Percentiles rank a stretch among this genome's conserved stretches.
Evolutionary conservation across 2,113 vertebrate species (phyloP).

Genomic region (Callopanchax toddi): DNA sequence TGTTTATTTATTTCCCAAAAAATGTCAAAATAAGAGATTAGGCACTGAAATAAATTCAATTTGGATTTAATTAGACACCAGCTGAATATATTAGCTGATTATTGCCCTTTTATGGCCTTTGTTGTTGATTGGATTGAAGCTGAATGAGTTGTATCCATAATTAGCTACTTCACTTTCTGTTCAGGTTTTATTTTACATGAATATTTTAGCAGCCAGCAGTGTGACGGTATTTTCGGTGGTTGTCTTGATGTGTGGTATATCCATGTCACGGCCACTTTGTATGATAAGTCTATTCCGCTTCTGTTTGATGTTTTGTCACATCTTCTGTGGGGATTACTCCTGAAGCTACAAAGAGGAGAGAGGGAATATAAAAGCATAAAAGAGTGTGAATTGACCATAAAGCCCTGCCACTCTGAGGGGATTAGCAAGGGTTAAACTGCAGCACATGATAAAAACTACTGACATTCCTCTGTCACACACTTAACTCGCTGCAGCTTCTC

Average conservation of each 20-base stretch:
- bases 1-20: too few relatives aligned
- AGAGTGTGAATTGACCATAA: constrained; percentile 66
- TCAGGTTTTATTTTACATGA: too few relatives aligned
- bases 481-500: not conserved
- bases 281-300: constrained; percentile 36
- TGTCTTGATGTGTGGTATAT: not conserved
- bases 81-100: too few relatives aligned
- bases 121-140: too few relatives aligned
- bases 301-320: constrained; percentile 37
- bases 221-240: not conserved
- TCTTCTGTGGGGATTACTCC: constrained; percentile 53
- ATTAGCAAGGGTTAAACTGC: constrained; percentile 72
- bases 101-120: too few relatives aligned
- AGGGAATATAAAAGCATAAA: constrained; percentile 44
- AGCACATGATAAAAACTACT: constrained; percentile 38
- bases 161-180: not conserved
- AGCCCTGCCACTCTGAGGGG: constrained; percentile 55
- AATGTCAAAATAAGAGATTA: too few relatives aligned
- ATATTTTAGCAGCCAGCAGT: not conserved
- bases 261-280: constrained; percentile 10
- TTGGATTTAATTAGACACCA: too few relatives aligned
- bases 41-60: not conserved
- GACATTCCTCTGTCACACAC: constrained; percentile 41
- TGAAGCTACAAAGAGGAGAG: constrained; percentile 28
- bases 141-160: too few relatives aligned